A percentile compares a stretch with the other conserved stretches of the same genome.
phyloP scores from a whole-genome alignment of 2,113 vertebrate genomes.

The Strix uralensis region DNA sequence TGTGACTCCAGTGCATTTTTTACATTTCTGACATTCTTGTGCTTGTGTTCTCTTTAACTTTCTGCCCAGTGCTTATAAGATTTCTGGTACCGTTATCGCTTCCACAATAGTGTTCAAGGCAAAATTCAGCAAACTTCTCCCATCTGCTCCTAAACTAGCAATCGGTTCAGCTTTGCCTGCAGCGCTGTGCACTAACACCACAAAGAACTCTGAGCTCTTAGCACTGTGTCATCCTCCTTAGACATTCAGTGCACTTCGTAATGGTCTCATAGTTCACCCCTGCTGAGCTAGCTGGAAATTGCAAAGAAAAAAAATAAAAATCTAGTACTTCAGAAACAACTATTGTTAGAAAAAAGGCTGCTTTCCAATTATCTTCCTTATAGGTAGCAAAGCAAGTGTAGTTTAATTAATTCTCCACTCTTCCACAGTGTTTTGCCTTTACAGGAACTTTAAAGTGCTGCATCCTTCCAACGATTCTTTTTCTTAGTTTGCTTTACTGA shows the following conservation, averaged over 20 bases:
- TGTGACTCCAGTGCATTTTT: background rate
- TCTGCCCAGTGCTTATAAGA: background rate
- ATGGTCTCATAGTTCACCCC: background rate
- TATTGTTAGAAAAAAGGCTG: background rate
- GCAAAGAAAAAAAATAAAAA: background rate
- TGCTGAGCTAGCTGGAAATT: background rate
- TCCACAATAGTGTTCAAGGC: background rate
- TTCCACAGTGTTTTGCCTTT: background rate
- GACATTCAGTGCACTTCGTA: background rate
- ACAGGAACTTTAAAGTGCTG: background rate
- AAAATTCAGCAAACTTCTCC: background rate
- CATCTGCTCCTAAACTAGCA: background rate
- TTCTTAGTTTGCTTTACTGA: background rate
- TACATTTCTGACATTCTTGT: background rate
- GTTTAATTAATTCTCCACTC: background rate
- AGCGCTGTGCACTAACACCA: background rate
- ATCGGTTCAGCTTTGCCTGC: background rate
- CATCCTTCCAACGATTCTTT: background rate
- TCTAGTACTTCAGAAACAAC: background rate
- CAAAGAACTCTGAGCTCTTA: background rate
- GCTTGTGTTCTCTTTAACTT: background rate
- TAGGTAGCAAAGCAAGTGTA: background rate
- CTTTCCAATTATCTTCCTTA: background rate
- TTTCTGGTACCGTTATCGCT: background rate
- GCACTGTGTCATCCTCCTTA: background rate